A percentile compares a stretch with the other conserved stretches of the same genome.
Conservation (phyloP, 2,113 vertebrate species). For the Guaruba guarouba region DNA sequence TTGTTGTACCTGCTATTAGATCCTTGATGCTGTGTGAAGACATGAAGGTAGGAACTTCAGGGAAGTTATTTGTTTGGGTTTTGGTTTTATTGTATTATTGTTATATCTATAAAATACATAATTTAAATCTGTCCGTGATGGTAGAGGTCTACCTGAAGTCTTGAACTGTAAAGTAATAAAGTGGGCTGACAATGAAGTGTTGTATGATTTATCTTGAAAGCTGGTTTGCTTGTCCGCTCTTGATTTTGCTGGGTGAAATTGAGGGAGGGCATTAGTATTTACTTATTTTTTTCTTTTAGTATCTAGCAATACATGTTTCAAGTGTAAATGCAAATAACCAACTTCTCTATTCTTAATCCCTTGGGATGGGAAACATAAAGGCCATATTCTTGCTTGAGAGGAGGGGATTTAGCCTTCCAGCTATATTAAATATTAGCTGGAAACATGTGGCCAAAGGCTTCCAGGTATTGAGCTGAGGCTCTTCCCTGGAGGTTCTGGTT, state of each 20-base stretch:
- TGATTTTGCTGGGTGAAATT: not conserved
- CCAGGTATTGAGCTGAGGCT: not conserved
- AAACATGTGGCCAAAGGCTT: not conserved
- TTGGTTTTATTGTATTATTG: not conserved
- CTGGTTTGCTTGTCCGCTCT: not conserved
- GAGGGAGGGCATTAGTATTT: not conserved
- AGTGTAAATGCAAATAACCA: constrained; percentile 19
- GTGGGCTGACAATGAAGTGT: not conserved
- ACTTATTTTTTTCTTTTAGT: not conserved
- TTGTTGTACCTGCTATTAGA: not conserved
- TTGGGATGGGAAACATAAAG: constrained; percentile 14
- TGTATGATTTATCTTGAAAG: not conserved
- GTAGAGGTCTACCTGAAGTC: not conserved
- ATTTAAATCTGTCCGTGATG: not conserved
- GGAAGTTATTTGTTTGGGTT: not conserved
- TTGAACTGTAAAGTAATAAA: not conserved
- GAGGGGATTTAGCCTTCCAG: not conserved
- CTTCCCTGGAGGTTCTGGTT: constrained; percentile 34
- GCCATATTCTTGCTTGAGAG: not conserved
- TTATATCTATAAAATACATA: not conserved
- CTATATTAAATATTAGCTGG: not conserved
- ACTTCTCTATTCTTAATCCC: not conserved
- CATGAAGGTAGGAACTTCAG: not conserved
- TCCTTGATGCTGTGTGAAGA: not conserved
- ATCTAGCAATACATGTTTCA: not conserved